Percentiles rank a stretch among this genome's conserved stretches.
These are phyloP conservation scores for Pterocles gutturalis DNA, from an alignment of 2,113 vertebrate species.

Conservation along the genomic window DNA sequence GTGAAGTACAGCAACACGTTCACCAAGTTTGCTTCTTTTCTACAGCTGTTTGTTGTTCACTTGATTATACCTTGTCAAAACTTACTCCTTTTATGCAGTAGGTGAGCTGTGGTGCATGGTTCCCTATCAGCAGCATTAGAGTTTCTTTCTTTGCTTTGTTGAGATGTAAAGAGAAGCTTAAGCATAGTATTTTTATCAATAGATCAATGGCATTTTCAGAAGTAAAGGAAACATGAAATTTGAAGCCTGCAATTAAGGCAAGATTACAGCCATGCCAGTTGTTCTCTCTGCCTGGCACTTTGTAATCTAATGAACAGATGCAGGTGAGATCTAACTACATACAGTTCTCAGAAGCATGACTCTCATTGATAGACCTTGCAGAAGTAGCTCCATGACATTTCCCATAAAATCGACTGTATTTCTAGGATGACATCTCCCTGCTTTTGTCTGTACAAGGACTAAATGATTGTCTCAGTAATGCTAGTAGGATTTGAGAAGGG, in stretches of 20 bases:
- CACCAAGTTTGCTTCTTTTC: not conserved
- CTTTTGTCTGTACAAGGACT: not conserved
- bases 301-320: not conserved
- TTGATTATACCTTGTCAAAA: not conserved
- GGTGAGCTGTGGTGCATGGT: not conserved
- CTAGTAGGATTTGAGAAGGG: not conserved
- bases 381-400: not conserved
- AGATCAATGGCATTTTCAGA: not conserved
- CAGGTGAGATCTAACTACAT: not conserved
- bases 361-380: not conserved
- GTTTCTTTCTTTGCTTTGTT: not conserved
- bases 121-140: not conserved
- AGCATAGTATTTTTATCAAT: not conserved
- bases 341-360: not conserved
- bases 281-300: not conserved
- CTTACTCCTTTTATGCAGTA: not conserved
- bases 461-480: not conserved
- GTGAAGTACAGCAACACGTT: not conserved
- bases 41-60: not conserved
- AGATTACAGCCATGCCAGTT: not conserved
- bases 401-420: not conserved
- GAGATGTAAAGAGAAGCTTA: not conserved
- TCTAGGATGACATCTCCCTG: not conserved
- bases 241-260: not conserved
- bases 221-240: not conserved